Conservation (phyloP, 2,888 invertebrate genomes). For the Lottia scabra region DNA sequence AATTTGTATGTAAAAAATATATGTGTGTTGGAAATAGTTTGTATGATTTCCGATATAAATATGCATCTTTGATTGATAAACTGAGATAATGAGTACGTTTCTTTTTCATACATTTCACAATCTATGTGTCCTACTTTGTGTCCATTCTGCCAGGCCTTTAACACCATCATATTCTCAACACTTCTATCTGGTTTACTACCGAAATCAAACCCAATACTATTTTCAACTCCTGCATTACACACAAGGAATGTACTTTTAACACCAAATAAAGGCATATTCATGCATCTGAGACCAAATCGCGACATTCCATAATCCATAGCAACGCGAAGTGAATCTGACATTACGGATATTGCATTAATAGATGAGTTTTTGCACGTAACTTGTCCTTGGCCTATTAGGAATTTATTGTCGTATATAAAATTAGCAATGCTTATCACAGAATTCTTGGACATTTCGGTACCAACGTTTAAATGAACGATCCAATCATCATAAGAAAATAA, state of each 20-base stretch:
- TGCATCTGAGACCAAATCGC: constrained; percentile 46
- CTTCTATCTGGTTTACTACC: constrained; percentile 53
- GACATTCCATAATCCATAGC: constrained; percentile 59
- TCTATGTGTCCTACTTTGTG: constrained; percentile 58
- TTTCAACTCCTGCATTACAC: constrained; percentile 52
- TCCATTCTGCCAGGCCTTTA: constrained; percentile 53
- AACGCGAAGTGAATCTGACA: constrained; percentile 54
- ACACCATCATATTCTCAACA: constrained; percentile 55
- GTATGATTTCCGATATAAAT: constrained; percentile 57
- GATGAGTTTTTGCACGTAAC: constrained; percentile 47
- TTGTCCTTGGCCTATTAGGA: constrained; percentile 56
- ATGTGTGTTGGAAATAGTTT: constrained; percentile 42
- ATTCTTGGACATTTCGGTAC: constrained; percentile 54
- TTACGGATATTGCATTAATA: constrained; percentile 54
- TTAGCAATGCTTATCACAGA: constrained; percentile 57
- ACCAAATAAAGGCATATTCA: constrained; percentile 57
- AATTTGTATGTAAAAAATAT: constrained; percentile 47
- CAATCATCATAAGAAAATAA: constrained; percentile 55
- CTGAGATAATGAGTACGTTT: constrained; percentile 53
- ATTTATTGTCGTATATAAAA: constrained; percentile 52
- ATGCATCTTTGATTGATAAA: constrained; percentile 54
- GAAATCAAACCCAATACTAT: constrained; percentile 50
- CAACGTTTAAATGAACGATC: constrained; percentile 61
- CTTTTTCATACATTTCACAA: constrained; percentile 60
- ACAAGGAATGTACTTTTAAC: constrained; percentile 62